Evolutionary conservation across 2,113 vertebrate species (phyloP).

Genomic region (Herpetotheres cachinnans): DNA sequence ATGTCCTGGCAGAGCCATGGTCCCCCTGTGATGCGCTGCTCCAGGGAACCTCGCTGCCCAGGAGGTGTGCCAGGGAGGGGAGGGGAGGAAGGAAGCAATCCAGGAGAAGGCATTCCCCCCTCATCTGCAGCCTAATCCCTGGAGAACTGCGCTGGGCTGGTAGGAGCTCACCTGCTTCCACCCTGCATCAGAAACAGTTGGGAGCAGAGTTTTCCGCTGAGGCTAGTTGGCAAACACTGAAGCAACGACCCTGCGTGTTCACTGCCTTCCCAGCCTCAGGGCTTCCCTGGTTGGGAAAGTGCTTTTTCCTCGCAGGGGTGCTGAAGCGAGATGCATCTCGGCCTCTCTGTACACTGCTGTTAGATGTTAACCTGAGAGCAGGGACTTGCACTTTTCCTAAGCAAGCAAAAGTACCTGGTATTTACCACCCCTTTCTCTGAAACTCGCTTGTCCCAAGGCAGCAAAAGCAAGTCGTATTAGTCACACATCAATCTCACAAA

Average conservation of each 20-base stretch:
- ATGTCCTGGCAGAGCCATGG: rapidly evolving
- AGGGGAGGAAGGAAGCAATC: not conserved
- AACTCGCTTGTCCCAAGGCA: not conserved
- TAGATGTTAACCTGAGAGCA: not conserved
- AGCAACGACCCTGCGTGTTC: not conserved
- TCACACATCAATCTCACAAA: not conserved
- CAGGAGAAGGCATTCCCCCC: not conserved
- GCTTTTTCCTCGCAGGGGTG: not conserved
- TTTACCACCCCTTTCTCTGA: not conserved
- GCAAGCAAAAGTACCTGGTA: not conserved
- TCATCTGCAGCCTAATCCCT: not conserved
- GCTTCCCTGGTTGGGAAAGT: not conserved
- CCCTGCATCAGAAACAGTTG: not conserved
- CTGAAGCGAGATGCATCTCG: not conserved
- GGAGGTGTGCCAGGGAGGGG: not conserved
- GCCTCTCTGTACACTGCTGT: not conserved
- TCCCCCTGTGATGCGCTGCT: not conserved
- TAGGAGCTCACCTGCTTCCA: not conserved
- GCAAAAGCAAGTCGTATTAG: not conserved
- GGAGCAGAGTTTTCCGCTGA: not conserved
- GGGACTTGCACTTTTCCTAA: not conserved
- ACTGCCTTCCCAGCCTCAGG: not conserved
- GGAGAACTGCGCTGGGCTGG: not conserved
- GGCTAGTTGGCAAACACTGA: not conserved
- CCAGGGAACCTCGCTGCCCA: rapidly evolving